These are phyloP conservation scores for Anisognathus igniventris DNA, from an alignment of 2,797 vertebrate genomes.

Conservation along the genomic window DNA sequence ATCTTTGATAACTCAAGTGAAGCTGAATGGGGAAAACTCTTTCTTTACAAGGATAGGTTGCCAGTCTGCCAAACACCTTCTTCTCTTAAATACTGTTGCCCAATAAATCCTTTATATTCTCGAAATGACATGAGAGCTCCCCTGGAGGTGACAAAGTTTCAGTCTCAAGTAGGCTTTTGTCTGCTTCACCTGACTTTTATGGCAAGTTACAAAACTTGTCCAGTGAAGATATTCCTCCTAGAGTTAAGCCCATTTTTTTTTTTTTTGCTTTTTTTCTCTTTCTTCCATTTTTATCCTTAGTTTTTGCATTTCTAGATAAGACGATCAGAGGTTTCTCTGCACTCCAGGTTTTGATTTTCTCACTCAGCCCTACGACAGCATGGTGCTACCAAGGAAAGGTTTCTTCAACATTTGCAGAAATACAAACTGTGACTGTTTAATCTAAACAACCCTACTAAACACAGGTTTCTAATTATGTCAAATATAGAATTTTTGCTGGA, in stretches of 20 bases:
- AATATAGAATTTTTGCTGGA: neutral
- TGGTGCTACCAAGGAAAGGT: neutral
- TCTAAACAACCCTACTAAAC: neutral
- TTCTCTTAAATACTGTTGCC: neutral
- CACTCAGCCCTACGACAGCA: neutral
- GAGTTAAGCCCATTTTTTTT: neutral
- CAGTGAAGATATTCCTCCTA: neutral
- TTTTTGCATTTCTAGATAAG: neutral
- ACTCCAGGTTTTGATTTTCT: neutral
- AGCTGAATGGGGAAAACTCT: neutral
- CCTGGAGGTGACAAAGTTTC: neutral
- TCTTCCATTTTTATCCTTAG: neutral
- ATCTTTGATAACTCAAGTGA: neutral
- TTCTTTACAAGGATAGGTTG: neutral
- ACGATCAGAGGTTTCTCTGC: neutral
- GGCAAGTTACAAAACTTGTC: neutral
- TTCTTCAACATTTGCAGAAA: neutral
- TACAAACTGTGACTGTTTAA: neutral
- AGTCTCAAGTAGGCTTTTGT: neutral
- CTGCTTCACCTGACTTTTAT: neutral
- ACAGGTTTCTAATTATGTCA: neutral
- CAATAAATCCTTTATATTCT: neutral
- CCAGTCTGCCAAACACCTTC: neutral
- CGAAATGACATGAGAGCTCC: neutral
- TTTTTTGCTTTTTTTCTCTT: neutral